These are phyloP conservation scores for Lissonota sp. DNA, from an alignment of 2,888 invertebrate genomes.

Conservation along the genomic window DNA sequence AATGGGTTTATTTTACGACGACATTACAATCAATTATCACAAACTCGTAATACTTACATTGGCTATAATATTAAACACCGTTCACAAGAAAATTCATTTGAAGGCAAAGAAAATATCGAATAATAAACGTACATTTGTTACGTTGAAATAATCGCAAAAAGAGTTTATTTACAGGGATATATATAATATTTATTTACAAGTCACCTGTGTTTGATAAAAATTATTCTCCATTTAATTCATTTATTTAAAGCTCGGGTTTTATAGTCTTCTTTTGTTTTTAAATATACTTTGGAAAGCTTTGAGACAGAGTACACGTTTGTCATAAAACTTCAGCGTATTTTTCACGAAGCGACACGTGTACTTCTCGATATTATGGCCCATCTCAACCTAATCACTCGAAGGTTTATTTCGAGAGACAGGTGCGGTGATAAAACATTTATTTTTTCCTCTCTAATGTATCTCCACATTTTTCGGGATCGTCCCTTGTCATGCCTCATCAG, in stretches of 20 bases:
- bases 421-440: slow-evolving; percentile 19
- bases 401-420: slow-evolving; percentile 24
- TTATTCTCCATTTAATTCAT: slow-evolving; percentile 46
- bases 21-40: slow-evolving; percentile 78
- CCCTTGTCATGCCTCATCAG: neutral
- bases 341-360: slow-evolving; percentile 33
- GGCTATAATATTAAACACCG: slow-evolving; percentile 70
- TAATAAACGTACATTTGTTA: slow-evolving; percentile 12
- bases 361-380: slow-evolving; percentile 41
- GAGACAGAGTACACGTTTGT: slow-evolving; percentile 28
- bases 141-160: slow-evolving; percentile 28
- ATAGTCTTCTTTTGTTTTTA: slow-evolving; percentile 53
- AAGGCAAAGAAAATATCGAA: slow-evolving; percentile 34
- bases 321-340: slow-evolving; percentile 8
- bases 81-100: slow-evolving; percentile 64
- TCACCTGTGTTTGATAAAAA: slow-evolving; percentile 49
- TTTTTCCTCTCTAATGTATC: neutral
- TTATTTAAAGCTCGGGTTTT: slow-evolving; percentile 70
- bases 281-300: slow-evolving; percentile 69
- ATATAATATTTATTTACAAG: slow-evolving; percentile 69
- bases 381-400: slow-evolving; percentile 28
- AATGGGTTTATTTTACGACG: slow-evolving; percentile 69
- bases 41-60: slow-evolving; percentile 76
- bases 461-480: no score
- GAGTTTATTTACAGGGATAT: slow-evolving; percentile 72